Evolutionary conservation across 2,797 vertebrate genomes (phyloP).

Genomic region (Varecia variegata): DNA sequence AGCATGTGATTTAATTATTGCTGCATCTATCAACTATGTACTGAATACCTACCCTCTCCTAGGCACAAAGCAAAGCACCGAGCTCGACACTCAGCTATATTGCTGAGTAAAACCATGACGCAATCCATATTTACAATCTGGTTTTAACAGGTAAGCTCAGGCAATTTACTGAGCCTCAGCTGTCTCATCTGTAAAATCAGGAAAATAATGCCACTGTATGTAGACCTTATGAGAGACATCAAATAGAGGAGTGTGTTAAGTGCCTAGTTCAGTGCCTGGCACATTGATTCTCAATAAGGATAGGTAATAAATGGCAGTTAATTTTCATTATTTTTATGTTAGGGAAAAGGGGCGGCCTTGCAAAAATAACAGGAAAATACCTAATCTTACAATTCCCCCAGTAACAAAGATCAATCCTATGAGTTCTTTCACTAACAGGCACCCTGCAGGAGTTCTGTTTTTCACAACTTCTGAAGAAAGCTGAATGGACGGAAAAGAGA

Average conservation of each 20-base stretch:
- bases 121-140: neutral
- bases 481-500: too few species aligned
- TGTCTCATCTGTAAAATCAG: neutral
- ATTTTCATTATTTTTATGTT: neutral
- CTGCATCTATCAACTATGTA: neutral
- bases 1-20: neutral
- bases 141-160: neutral
- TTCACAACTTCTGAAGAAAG: too few species aligned
- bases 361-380: too few species aligned
- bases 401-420: too few species aligned
- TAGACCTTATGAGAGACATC: neutral
- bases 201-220: neutral
- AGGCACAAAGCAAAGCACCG: neutral
- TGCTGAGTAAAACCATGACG: neutral
- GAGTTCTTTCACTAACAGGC: too few species aligned
- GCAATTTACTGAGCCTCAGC: neutral
- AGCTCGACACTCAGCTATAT: neutral
- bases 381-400: too few species aligned
- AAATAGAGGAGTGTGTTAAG: neutral
- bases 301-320: conserved; percentile 13
- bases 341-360: neutral
- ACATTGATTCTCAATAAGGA: conserved; percentile 28
- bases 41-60: neutral
- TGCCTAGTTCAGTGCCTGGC: neutral
- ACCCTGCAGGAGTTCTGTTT: too few species aligned